Base-by-base conservation (phyloP, 2,113 vertebrate genomes). In the Collichthys lucidus region DNA sequence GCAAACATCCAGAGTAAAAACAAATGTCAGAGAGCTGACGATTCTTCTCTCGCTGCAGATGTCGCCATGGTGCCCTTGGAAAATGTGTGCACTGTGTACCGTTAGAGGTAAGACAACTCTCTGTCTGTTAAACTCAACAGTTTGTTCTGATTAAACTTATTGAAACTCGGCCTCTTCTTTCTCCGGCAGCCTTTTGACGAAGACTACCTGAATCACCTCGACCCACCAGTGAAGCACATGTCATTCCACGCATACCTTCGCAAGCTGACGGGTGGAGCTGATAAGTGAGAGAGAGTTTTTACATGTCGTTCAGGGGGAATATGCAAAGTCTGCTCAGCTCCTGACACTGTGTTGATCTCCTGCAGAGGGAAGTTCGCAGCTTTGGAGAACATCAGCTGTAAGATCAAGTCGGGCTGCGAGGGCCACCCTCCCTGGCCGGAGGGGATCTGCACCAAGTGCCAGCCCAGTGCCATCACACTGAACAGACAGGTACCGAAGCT, bases 211-310 rank as follows among this genome's bases (percentile, higher is more conserved):
- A 99, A 99, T 93, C 98, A 99, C 85, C 95, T 99, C 16, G 98
- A 99, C 89, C 98, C 98, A 12, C 98, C 98, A 0, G 98, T 99
- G 91, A 99, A 99, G 94, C 98, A 99, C 91, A 99, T 99, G 98
- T 99, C 98, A 74, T 99, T 99, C 95, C 98, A 99, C 77, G 98
- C 98, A 68, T 98, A 99, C 89, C 97, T 99, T 89, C 97, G 98
- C 83, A 99, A 99, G 93, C 96, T 99, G 94, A 99, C 98, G 0
- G 98, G 98, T 17, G 98, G 98, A 22, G 96, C 98, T 0, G 98
- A 99, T 92, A 99, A 99, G 98, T 99, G 91, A 96, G 97, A 42
- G 17, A 2, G 11, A 42, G 49, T 56, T 68, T 60, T 35, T 44
- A 0, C 3, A 17, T 49, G n/a, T 35, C 35, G 24, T 26, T 22